Conservation (phyloP, 2,797 vertebrate genomes). For the Melanotaenia parkinsoni region DNA sequence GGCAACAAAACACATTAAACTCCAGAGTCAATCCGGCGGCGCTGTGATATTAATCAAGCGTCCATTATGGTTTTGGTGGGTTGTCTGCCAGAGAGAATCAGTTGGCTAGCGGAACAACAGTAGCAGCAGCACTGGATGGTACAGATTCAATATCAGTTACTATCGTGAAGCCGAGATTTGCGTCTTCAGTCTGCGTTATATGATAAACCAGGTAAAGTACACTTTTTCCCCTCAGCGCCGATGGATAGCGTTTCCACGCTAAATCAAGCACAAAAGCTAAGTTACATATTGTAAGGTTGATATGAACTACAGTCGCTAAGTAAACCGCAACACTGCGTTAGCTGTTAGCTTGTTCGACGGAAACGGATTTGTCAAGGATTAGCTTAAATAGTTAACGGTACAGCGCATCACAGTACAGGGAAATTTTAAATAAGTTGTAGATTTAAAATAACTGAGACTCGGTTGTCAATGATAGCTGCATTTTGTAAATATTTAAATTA, state of each 20-base stretch:
- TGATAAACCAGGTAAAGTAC: conserved; percentile 54
- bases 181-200: conserved; percentile 24
- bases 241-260: fast-evolving
- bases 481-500: neutral
- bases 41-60: conserved; percentile 60
- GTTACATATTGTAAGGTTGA: neutral
- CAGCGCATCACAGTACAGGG: neutral
- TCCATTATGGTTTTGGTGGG: conserved; percentile 13
- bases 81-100: conserved; percentile 45
- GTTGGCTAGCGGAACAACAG: conserved; percentile 69
- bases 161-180: conserved; percentile 64
- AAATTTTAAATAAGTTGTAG: neutral
- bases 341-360: conserved; percentile 61
- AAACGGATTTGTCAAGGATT: conserved; percentile 70
- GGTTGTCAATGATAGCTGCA: neutral
- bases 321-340: conserved; percentile 46
- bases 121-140: conserved; percentile 62
- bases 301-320: conserved; percentile 30
- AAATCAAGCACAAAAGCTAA: neutral
- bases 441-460: neutral
- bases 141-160: conserved; percentile 56
- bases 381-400: conserved; percentile 51
- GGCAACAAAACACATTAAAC: neutral
- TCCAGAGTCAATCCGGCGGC: conserved; percentile 11
- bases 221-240: fast-evolving